Evolutionary conservation across 2,797 vertebrate species (phyloP).

Genomic region (Hemitrygon akajei): DNA sequence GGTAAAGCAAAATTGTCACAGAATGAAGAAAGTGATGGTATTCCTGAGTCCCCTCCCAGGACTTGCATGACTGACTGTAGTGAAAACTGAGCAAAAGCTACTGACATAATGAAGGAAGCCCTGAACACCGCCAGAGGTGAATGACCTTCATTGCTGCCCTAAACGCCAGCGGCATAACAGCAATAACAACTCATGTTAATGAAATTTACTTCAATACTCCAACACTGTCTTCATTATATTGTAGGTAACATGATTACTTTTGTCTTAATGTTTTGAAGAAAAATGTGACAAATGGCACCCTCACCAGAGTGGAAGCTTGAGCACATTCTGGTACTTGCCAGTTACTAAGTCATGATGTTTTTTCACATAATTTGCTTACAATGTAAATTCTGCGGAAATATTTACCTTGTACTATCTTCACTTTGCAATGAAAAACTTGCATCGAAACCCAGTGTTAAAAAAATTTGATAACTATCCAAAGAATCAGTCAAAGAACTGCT

Average conservation of each 20-base stretch:
- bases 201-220: too few relatives aligned
- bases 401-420: not conserved
- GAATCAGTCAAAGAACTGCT: not conserved
- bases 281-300: not conserved
- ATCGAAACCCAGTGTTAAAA: not conserved
- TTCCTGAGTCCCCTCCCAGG: too few relatives aligned
- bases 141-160: too few relatives aligned
- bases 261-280: not conserved
- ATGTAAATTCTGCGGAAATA: not conserved
- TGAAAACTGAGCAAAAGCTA: too few relatives aligned
- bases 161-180: too few relatives aligned
- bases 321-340: not conserved
- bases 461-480: not conserved
- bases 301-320: not conserved
- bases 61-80: too few relatives aligned
- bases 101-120: too few relatives aligned
- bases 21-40: too few relatives aligned
- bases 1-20: too few relatives aligned
- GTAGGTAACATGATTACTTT: not conserved
- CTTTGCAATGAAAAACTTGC: not conserved
- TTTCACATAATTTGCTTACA: not conserved
- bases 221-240: not conserved
- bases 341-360: not conserved
- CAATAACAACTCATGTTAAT: too few relatives aligned
- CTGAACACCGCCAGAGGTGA: too few relatives aligned